A percentile compares a stretch with the other conserved stretches of the same genome.
Conservation (phyloP, 2,113 vertebrate genomes). For the Corythornis madagascariensis region DNA sequence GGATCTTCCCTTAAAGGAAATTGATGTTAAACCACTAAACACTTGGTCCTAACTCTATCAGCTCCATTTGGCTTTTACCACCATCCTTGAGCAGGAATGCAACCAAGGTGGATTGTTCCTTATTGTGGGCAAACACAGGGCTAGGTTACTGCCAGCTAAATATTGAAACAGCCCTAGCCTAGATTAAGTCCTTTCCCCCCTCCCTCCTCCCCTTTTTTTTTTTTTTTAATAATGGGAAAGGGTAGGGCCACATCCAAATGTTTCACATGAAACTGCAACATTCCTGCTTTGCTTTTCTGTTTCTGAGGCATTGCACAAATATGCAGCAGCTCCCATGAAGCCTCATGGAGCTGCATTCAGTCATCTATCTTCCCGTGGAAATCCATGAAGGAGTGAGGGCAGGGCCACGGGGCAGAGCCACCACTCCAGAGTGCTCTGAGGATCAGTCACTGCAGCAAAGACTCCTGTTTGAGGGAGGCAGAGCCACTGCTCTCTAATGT, state of each 20-base stretch:
- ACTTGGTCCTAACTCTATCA: background rate
- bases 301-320: background rate
- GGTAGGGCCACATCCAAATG: background rate
- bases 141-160: background rate
- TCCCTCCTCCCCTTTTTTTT: too few relatives aligned
- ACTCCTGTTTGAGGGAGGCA: background rate
- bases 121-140: background rate
- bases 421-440: background rate
- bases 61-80: background rate
- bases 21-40: background rate
- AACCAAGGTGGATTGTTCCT: background rate
- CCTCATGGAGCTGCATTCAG: background rate
- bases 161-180: background rate
- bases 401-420: background rate
- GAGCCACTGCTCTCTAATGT: accelerated
- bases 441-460: background rate
- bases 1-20: background rate
- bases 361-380: conserved; percentile 5
- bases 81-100: background rate
- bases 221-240: background rate
- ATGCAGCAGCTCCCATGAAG: background rate
- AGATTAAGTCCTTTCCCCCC: background rate
- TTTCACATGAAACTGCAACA: background rate
- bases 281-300: background rate
- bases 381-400: background rate